Conservation (phyloP, 2,113 vertebrate genomes). For the Myocastor coypus region DNA sequence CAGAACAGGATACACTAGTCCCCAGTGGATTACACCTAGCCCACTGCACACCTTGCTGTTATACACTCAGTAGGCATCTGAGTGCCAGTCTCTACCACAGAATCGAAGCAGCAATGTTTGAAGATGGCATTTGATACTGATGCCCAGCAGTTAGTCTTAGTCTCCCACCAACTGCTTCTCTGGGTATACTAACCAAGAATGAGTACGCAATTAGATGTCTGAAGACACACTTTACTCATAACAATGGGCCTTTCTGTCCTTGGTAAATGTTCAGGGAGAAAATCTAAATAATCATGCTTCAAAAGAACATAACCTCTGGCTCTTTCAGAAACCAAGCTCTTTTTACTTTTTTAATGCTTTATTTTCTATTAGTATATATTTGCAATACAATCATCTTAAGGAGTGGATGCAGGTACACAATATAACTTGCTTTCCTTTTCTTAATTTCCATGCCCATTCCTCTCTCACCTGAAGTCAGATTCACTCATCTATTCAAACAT, state of each 20-base stretch:
- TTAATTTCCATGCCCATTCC: not conserved
- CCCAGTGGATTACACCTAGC: not conserved
- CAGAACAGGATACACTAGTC: not conserved
- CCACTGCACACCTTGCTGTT: not conserved
- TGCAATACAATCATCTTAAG: not conserved
- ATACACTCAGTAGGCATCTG: not conserved
- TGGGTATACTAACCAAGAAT: not conserved
- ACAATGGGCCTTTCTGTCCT: not conserved
- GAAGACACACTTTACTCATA: not conserved
- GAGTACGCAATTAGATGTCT: not conserved
- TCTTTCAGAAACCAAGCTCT: slow-evolving; percentile 19
- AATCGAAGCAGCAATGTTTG: not conserved
- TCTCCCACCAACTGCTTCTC: not conserved
- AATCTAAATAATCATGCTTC: not conserved
- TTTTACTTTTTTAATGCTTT: not conserved
- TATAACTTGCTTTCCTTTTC: not conserved
- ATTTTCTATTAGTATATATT: not conserved
- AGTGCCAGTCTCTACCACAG: not conserved
- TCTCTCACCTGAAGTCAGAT: not conserved
- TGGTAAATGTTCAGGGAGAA: not conserved
- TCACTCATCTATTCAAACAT: slow-evolving; percentile 22
- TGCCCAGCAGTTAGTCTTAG: not conserved
- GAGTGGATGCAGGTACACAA: not conserved
- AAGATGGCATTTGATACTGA: not conserved
- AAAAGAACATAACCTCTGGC: not conserved